Percentiles rank a stretch among this genome's conserved stretches.
phyloP scores from a whole-genome alignment of 2,888 invertebrate genomes.

The Zelleria hepariella region DNA sequence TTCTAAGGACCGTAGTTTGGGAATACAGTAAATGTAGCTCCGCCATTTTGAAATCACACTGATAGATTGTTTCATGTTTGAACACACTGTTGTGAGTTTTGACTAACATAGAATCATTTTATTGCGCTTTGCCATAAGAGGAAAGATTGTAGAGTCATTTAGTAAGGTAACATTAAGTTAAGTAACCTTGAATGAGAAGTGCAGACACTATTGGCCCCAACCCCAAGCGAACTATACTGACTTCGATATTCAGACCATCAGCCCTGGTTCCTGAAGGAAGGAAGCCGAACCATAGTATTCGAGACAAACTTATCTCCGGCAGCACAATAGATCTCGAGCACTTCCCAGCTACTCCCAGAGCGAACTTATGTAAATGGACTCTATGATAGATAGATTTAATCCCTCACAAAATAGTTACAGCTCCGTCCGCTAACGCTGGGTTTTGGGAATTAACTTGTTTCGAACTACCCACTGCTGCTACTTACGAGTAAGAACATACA shows the following conservation, averaged over 20 bases:
- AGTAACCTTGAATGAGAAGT: too few species aligned
- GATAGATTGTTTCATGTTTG: too few species aligned
- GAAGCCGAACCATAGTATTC: neutral
- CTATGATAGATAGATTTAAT: constrained; percentile 18
- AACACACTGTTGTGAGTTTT: too few species aligned
- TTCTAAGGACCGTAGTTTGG: too few species aligned
- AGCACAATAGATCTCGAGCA: constrained; percentile 14
- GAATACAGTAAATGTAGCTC: too few species aligned
- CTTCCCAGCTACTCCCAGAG: constrained; percentile 8
- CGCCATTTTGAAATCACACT: too few species aligned
- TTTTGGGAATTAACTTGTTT: neutral
- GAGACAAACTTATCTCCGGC: constrained; percentile 11
- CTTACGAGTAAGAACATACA: too few species aligned
- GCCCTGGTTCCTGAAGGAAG: neutral
- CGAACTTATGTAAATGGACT: constrained; percentile 25
- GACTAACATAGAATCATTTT: too few species aligned
- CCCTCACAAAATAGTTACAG: constrained; percentile 16
- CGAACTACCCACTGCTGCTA: neutral
- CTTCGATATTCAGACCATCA: neutral
- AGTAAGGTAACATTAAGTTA: too few species aligned
- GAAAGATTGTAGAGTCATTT: too few species aligned
- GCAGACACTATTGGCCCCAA: neutral
- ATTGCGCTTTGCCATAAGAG: too few species aligned
- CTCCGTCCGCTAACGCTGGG: constrained; percentile 22
- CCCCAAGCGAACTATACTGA: neutral